Evolutionary conservation across 1,140 invertebrate genomes (phyloP), one percentile per base, ranked within the genome.

Genomic region (Drosophila kikkawai): DNA sequence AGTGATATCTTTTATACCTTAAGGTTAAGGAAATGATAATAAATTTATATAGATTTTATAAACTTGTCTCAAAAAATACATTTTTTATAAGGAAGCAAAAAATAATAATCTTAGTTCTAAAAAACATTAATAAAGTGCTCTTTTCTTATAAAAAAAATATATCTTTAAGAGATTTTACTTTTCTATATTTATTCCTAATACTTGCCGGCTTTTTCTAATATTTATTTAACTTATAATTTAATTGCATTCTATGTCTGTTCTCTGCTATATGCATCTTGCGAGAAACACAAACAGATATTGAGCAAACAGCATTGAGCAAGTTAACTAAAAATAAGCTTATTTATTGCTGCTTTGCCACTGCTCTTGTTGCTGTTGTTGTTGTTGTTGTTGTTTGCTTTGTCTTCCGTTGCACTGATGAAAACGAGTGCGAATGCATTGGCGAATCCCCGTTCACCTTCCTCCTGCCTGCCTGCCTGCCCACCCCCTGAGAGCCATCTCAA

Each of bases 361-460:
- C n/a, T n/a, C 11, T 6, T 42, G 13, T 12, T 34, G 37, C 13
- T 44, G 53, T 37, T 53, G 13, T 44, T 48, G 26, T 37, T 53
- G 13, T 44, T 48, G 26, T 19, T 50, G 15, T 19, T 61, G 34
- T 42, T 64, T 75, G 76, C 61, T 85, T 79, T 87, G 79, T 82
- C 76, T 82, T 87, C 76, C 82, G 80, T 73, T 82, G 79, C 82
- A 84, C 50, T 75, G 79, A 67, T 82, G 75, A 82, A 87, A 83
- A 77, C 60, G 75, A 66, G 65, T 64, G 76, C 71, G 63, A 51
- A n/a, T 59, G 47, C 32, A 63, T 48, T 42, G 36, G 69, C 44
- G 36, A 73, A 22, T 73, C 67, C 67, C 67, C 69, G 69, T 73
- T 73, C 69, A 73, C 69, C 69, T 73, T 73, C 69, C 69, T 57